Conservation (phyloP, 1,140 invertebrate genomes). For the Penaeus vannamei region DNA sequence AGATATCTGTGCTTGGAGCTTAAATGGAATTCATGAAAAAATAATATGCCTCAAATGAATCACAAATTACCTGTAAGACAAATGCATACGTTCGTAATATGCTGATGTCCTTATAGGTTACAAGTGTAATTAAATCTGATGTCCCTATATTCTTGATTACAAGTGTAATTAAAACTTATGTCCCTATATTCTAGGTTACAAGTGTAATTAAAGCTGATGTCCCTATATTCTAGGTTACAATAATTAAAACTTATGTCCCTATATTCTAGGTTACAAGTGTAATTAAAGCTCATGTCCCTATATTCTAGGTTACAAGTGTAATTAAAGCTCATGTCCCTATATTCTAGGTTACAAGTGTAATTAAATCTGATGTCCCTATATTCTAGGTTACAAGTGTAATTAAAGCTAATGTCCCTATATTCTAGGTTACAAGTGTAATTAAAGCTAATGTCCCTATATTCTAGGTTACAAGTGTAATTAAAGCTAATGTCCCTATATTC, state of each 20-base stretch:
- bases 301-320: not conserved
- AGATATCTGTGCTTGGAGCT: too few relatives aligned
- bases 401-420: slow-evolving; percentile 26
- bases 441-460: slow-evolving; percentile 29
- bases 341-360: not conserved
- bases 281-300: slow-evolving; percentile 18
- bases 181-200: not conserved
- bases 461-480: not conserved
- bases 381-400: not conserved
- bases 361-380: slow-evolving; percentile 24
- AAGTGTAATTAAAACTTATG: slow-evolving; percentile 10
- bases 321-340: slow-evolving; percentile 18
- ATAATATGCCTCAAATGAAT: too few relatives aligned
- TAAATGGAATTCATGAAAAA: too few relatives aligned
- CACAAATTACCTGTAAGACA: too few relatives aligned
- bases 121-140: slow-evolving; percentile 10
- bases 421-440: too few relatives aligned
- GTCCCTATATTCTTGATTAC: not conserved
- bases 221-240: not conserved
- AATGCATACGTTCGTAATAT: too few relatives aligned
- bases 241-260: too few relatives aligned
- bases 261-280: not conserved
- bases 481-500: slow-evolving; percentile 30
- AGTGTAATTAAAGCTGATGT: slow-evolving; percentile 13
- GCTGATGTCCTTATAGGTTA: too few relatives aligned